Base-by-base conservation (phyloP, 2,797 vertebrate species). In the Rhynchonycteris naso region DNA sequence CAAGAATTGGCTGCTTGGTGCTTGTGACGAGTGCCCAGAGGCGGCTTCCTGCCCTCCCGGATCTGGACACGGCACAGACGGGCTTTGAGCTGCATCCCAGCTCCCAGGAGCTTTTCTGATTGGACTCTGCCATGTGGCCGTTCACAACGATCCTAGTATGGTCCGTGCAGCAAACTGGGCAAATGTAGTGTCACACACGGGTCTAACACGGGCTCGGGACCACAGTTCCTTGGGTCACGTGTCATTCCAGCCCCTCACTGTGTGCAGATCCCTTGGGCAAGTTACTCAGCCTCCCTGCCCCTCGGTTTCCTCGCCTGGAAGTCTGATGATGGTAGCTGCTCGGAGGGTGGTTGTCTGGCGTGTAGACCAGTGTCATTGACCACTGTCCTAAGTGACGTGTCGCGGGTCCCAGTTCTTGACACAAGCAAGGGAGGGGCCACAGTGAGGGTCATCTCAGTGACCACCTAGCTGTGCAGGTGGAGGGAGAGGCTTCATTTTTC, bases 31-130 rank as follows among this genome's bases (percentile, higher is more conserved):
- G 33, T 24, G 16, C 61, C 14, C 22, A 12, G 91, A 15, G 7
- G n/a, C 10, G 3, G 3, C 47, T 50, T 61, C 30, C 14, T 19
- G 30, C 35, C 38, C 30, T 1, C 7, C 50, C 24, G 38, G 0
- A 8, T 22, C 26, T 4, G 4, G 35, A 6, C 26, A 4, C 0
- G 0, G 47, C 33, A 2, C 19, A 1, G 61, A 13, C 21, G 19
- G 58, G 75, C n/a, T 86, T 4, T 9, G 26, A 50, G 19, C 12
- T 10, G 1, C 66, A 63, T 90, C 28, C 43, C 16, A 0, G 50
- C 26, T 72, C 30, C 56, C 21, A 30, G 15, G 59, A 69, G 7
- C 15, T n/a, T 56, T 65, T 86, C 68, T 54, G 18, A 26, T 38
- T 30, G 88, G 24, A 26, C 58, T 65, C 38, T 56, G 7, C 0